Base-by-base conservation (phyloP, 2,888 invertebrate genomes). In the Apamea monoglypha region DNA sequence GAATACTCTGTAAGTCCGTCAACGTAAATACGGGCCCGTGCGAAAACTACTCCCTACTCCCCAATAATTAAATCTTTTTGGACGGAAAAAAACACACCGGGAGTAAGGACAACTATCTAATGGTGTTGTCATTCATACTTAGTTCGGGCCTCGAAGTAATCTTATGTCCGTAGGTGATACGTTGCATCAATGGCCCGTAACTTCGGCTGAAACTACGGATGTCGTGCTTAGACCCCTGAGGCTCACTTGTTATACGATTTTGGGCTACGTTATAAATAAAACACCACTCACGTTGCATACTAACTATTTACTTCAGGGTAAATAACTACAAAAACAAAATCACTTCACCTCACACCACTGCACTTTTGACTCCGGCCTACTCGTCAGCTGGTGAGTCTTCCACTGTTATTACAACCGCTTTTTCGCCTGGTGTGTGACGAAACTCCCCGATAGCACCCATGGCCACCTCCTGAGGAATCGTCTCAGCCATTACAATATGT, bases 401-500 rank as follows among this genome's bases (percentile, higher is more conserved):
- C 1, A 25, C 4, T 32, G 32, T 14, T 12, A 1, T 32, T 25
- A 25, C 14, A 10, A 1, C 1, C 8, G 2, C 14, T 8, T 16
- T 29, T 12, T 4, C n/a, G 6, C 1, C 36, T 1, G 44, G 12
- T 7, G n/a, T 18, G n/a, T 25, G 68, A 16, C 71, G 67, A 56
- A 79, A 79, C n/a, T 84, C 68, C 61, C 56, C 44, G 56, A 82
- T 84, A 7, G 84, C 84, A 14, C 36, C 56, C 84, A 84, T 68
- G n/a, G 63, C 84, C 16, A 77, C 16, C 1, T 72, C 84, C 2
- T 36, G 53, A n/a, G 84, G 84, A 63, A 84, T 63, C 47, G 79
- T 47, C 16, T n/a, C 68, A 18, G 67, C 61, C 79, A 82, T 67
- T 5, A 56, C 80, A 2, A 56, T 21, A 0, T 61, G 67, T 7